phyloP scores from a whole-genome alignment of 1,140 invertebrate genomes.

The Pantala flavescens region DNA sequence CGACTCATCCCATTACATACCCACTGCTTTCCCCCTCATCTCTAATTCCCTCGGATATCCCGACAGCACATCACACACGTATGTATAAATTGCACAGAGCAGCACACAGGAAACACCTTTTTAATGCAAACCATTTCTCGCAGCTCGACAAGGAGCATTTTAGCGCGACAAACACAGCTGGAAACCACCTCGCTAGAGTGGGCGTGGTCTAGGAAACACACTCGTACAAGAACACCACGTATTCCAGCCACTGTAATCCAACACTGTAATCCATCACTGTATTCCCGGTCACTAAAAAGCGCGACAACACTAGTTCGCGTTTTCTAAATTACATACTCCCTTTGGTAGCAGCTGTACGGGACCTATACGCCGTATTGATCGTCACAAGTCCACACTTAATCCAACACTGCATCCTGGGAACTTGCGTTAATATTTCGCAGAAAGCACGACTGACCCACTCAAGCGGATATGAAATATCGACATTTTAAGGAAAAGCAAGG shows the following conservation, averaged over 20 bases:
- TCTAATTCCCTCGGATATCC: background rate
- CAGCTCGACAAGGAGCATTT: background rate
- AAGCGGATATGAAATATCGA: too few relatives aligned
- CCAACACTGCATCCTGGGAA: slow-evolving; percentile 3
- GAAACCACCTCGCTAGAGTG: background rate
- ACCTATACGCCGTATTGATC: background rate
- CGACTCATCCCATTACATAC: background rate
- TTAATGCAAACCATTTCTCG: background rate
- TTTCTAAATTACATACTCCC: too few relatives aligned
- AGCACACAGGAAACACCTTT: background rate
- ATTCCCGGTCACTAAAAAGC: background rate
- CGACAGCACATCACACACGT: background rate
- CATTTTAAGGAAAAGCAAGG: too few relatives aligned
- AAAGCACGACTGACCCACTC: background rate
- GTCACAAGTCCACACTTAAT: slow-evolving; percentile 5
- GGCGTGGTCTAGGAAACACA: background rate
- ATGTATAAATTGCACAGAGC: background rate
- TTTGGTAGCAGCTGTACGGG: too few relatives aligned
- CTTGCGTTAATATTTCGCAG: background rate
- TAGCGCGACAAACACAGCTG: background rate
- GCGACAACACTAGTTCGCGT: background rate
- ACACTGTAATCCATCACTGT: slow-evolving; percentile 9
- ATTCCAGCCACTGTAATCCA: slow-evolving; percentile 8
- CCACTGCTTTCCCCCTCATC: background rate
- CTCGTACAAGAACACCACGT: background rate